Base-by-base conservation (phyloP, 2,797 vertebrate genomes). In the Peromyscus melanophrys region DNA sequence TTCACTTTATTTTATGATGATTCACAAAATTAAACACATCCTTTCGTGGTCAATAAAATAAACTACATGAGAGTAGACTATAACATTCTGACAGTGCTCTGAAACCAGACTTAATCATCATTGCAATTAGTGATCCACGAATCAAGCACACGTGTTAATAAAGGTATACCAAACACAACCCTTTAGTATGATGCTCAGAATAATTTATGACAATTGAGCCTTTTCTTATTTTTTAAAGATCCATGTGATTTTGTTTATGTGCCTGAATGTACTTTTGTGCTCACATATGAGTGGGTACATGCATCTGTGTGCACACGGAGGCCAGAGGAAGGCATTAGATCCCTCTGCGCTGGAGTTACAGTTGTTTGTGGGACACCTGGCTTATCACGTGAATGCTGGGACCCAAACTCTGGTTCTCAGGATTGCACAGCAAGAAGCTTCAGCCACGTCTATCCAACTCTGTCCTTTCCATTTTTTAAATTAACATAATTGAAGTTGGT, bases 1-100 rank as follows among this genome's bases (percentile, higher is more conserved):
- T 94, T 12, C 43, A 40, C 94, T 89, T 76, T 55, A 59, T 89
- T 91, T 92, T 63, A 21, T 80, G 80, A 83, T 2, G 92, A n/a
- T 40, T 59, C 14, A 43, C 34, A 80, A 63, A 78, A 57, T 88
- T 61, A 83, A 94, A 69, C 1, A 17, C 78, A 78, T 37, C 31
- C 10, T 89, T 89, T 89, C 46, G 7, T 85, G 84, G 52, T 61
- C 78, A 89, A 55, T 31, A 91, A 82, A 86, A 31, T 37, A 49
- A 57, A 87, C 11, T 17, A 40, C 16, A 14, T 1, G 21, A 23
- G 59, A 25, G 46, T 14, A 67, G 37, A 69, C 3, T 0, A n/a
- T 12, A 40, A 21, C 1, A 29, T 37, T 86, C 63, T 73, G 2
- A 89, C 16, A 31, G 52, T 78, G 19, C 34, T 67, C 81, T 76